Evolutionary conservation across 2,113 vertebrate genomes (phyloP).

Genomic region (Kobus ellipsiprymnus): DNA sequence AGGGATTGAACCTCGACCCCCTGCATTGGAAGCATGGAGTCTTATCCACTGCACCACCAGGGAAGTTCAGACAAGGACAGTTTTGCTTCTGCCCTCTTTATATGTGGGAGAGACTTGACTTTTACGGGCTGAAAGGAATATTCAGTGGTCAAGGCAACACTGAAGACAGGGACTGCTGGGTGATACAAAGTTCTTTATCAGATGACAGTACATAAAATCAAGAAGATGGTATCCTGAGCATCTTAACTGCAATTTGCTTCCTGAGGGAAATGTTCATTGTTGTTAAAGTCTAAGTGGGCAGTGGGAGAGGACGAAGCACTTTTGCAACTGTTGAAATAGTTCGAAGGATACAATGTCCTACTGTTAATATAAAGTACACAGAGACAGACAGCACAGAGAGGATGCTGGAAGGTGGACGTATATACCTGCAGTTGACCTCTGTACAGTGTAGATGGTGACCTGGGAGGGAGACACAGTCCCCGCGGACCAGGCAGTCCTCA

Average conservation of each 20-base stretch:
- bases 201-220: background rate
- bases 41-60: background rate
- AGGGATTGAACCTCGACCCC: background rate
- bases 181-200: background rate
- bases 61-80: background rate
- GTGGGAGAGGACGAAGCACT: background rate
- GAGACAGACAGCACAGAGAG: background rate
- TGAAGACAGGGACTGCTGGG: background rate
- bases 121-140: background rate
- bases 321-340: background rate
- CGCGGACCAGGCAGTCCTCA: no score
- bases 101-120: background rate
- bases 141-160: background rate
- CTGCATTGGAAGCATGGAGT: background rate
- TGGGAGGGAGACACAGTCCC: background rate
- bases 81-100: background rate
- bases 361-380: background rate
- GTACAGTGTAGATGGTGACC: background rate
- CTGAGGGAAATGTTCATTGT: background rate
- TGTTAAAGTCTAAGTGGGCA: background rate
- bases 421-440: background rate
- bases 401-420: background rate
- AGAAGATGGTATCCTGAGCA: background rate
- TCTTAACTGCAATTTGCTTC: background rate
- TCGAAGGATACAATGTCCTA: background rate